Percentiles rank a stretch among this genome's conserved stretches.
Conservation (phyloP, 2,113 vertebrate genomes). For the Lasiurus cinereus region DNA sequence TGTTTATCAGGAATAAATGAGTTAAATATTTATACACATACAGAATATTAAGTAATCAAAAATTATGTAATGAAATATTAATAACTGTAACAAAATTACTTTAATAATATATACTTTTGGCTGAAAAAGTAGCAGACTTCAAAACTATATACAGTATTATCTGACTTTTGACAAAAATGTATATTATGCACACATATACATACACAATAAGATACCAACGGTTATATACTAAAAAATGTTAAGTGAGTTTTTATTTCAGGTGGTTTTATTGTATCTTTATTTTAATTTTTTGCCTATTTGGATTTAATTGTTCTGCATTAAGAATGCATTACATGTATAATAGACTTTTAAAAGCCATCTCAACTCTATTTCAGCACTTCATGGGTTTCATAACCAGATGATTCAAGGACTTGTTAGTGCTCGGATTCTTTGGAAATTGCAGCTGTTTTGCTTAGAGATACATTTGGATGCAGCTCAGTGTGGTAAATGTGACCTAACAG, state of each 20-base stretch:
- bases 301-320: not conserved
- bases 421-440: slow-evolving; percentile 9
- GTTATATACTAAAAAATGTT: not conserved
- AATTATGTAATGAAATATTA: not conserved
- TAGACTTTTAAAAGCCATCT: not conserved
- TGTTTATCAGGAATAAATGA: not conserved
- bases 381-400: slow-evolving; percentile 61
- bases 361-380: not conserved
- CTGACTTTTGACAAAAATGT: not conserved
- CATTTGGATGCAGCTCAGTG: slow-evolving; percentile 40
- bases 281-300: not conserved
- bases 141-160: not conserved
- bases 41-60: not conserved
- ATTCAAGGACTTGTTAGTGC: slow-evolving; percentile 13
- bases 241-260: not conserved
- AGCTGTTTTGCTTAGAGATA: slow-evolving; percentile 57
- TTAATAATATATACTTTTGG: not conserved
- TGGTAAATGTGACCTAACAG: not conserved
- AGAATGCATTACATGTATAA: not conserved
- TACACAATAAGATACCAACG: not conserved
- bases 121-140: slow-evolving; percentile 28
- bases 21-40: not conserved
- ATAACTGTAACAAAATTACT: not conserved
- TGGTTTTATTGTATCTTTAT: not conserved
- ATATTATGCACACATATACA: not conserved